Evolutionary conservation across 2,113 vertebrate species (phyloP).

Genomic region (Zosterops japonicus): DNA sequence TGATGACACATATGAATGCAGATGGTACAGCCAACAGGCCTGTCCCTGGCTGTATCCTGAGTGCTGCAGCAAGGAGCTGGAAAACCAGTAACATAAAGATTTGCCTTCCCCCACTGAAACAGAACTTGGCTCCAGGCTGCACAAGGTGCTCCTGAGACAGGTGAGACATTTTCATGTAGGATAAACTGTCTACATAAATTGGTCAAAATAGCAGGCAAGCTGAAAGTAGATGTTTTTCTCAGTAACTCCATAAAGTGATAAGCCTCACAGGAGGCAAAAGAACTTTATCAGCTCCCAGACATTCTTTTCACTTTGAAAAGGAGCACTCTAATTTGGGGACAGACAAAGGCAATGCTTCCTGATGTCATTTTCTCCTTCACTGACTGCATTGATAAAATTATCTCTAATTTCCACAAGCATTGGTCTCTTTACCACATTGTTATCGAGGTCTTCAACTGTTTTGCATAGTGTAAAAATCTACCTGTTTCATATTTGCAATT

Average conservation of each 20-base stretch:
- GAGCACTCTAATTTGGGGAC: background rate
- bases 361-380: constrained; percentile 24
- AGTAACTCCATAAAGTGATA: background rate
- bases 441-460: background rate
- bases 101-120: background rate
- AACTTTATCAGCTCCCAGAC: constrained; percentile 21
- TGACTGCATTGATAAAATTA: constrained; percentile 42
- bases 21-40: background rate
- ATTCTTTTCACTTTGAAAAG: background rate
- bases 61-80: background rate
- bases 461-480: background rate
- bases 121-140: background rate
- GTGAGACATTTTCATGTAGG: background rate
- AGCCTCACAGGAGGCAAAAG: background rate
- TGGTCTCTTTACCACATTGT: background rate
- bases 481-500: background rate
- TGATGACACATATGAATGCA: background rate
- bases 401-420: constrained; percentile 2
- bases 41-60: background rate
- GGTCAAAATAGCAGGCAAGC: background rate
- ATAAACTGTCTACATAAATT: background rate
- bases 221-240: background rate
- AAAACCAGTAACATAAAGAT: background rate
- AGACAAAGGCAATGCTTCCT: background rate
- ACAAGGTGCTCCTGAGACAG: background rate